Percentiles rank a stretch among this genome's conserved stretches.
Conservation (phyloP, 2,797 vertebrate genomes). For the Leucoraja ocellata region DNA sequence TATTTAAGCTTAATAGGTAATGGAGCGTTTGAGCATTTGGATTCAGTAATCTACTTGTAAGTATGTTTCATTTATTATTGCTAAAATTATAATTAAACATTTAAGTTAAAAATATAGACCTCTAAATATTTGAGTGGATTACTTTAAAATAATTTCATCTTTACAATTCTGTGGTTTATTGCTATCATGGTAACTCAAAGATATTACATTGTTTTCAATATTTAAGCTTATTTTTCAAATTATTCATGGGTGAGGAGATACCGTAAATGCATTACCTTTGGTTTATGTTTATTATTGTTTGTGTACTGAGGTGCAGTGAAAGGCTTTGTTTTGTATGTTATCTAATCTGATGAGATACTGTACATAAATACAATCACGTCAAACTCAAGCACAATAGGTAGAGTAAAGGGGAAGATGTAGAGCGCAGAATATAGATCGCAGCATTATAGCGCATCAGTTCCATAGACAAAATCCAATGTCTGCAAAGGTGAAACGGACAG, state of each 20-base stretch:
- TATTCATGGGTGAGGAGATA: background rate
- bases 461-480: too few relatives aligned
- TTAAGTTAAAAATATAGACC: background rate
- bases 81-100: background rate
- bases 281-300: background rate
- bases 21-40: conserved; percentile 3
- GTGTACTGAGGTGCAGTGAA: too few relatives aligned
- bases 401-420: too few relatives aligned
- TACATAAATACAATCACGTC: too few relatives aligned
- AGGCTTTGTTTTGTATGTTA: too few relatives aligned
- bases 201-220: background rate
- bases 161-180: background rate
- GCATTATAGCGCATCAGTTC: too few relatives aligned
- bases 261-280: background rate
- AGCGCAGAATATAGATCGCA: too few relatives aligned
- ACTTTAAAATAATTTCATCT: background rate
- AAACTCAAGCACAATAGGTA: too few relatives aligned
- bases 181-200: background rate
- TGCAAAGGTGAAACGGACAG: too few relatives aligned
- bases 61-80: conserved; percentile 4
- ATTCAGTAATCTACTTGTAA: conserved; percentile 35
- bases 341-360: too few relatives aligned
- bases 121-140: background rate
- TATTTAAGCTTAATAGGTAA: conserved; percentile 37
- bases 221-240: background rate